phyloP scores from a whole-genome alignment of 2,113 vertebrate genomes.

The Poeciliopsis occidentalis region DNA sequence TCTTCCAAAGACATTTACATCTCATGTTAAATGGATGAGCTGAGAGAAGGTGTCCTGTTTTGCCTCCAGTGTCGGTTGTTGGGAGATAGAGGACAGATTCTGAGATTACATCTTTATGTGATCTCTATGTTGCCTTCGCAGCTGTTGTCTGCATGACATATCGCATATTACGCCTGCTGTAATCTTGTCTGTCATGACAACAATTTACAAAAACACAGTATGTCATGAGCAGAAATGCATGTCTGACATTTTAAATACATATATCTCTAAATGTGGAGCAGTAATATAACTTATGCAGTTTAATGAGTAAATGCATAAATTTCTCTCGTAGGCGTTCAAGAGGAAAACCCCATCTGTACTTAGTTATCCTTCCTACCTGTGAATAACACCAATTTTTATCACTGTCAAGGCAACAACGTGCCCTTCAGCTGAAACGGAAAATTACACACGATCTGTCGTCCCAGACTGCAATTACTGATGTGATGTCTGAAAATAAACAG shows the following conservation, averaged over 20 bases:
- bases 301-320: constrained; percentile 7
- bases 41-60: constrained; percentile 39
- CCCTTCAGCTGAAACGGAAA: constrained; percentile 14
- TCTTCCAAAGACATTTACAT: constrained; percentile 48
- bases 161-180: background rate
- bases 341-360: constrained; percentile 11
- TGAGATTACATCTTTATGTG: constrained; percentile 20
- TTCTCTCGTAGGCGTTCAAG: background rate
- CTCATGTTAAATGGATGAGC: constrained; percentile 66
- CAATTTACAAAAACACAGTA: background rate
- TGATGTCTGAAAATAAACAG: constrained; percentile 37
- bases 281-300: background rate
- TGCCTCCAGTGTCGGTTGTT: constrained; percentile 13
- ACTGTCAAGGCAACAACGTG: constrained; percentile 7
- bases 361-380: constrained; percentile 1
- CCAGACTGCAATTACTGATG: constrained; percentile 14
- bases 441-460: constrained; percentile 27
- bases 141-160: background rate
- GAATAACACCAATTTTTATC: background rate
- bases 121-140: constrained; percentile 1
- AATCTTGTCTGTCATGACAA: background rate
- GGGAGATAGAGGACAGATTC: constrained; percentile 25
- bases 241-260: background rate
- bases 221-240: too few species aligned
- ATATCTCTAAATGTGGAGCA: background rate